Evolutionary conservation across 2,113 vertebrate genomes (phyloP).

Genomic region (Xyrauchen texanus): DNA sequence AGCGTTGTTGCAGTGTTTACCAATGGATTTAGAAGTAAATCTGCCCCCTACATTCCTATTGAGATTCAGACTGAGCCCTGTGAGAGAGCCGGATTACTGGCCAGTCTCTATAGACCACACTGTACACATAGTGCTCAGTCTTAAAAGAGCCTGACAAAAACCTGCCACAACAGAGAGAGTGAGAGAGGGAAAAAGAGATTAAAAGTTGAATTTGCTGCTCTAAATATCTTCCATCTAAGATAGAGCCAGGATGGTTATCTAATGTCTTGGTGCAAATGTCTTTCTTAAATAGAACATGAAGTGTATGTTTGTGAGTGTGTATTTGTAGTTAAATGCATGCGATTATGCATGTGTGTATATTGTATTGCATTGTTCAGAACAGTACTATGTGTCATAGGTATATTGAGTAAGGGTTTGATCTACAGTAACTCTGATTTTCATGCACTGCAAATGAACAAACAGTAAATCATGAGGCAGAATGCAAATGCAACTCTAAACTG

Average conservation of each 20-base stretch:
- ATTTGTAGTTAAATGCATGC: too few species aligned
- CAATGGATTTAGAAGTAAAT: slow-evolving; percentile 59
- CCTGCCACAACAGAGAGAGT: slow-evolving; percentile 19
- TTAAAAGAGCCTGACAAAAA: slow-evolving; percentile 47
- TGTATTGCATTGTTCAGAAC: too few species aligned
- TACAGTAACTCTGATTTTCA: slow-evolving; percentile 10
- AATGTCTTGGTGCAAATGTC: too few species aligned
- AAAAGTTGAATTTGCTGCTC: background rate
- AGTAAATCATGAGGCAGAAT: background rate
- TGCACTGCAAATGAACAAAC: background rate
- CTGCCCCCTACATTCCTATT: slow-evolving; percentile 57
- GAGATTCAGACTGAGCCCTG: slow-evolving; percentile 57
- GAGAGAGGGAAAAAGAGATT: slow-evolving; percentile 12
- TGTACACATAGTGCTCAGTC: slow-evolving; percentile 49
- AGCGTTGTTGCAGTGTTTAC: slow-evolving; percentile 52
- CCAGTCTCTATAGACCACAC: slow-evolving; percentile 51
- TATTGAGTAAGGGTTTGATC: slow-evolving; percentile 27
- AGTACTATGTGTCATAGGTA: background rate
- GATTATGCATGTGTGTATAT: too few species aligned
- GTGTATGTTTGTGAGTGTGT: too few species aligned
- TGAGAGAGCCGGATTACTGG: slow-evolving; percentile 54
- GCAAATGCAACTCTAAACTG: background rate
- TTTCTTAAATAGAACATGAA: too few species aligned
- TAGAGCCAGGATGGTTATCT: too few species aligned
- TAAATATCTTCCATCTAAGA: too few species aligned